Percentiles rank a stretch among this genome's conserved stretches.
phyloP scores from a whole-genome alignment of 2,888 invertebrate species.

The Gisinianus flammeolus region DNA sequence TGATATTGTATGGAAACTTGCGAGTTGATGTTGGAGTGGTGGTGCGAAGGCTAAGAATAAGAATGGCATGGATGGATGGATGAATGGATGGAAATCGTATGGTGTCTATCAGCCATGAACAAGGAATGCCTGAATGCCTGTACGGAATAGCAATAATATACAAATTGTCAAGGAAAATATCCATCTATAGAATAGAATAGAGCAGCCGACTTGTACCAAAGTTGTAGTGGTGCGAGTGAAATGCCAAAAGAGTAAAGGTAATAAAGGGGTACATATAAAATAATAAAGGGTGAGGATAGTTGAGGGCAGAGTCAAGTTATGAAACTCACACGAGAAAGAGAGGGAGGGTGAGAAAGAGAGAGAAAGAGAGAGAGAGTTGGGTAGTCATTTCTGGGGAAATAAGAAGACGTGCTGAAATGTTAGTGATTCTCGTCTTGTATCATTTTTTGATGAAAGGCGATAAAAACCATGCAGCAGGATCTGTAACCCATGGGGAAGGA shows the following conservation, averaged over 20 bases:
- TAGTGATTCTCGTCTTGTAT: conserved; percentile 52
- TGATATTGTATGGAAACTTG: too few species aligned
- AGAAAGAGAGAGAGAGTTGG: neutral
- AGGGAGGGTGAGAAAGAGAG: neutral
- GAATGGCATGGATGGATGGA: too few species aligned
- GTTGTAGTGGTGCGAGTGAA: conserved; percentile 1
- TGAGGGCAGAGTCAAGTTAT: conserved; percentile 17
- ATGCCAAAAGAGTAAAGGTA: conserved; percentile 21
- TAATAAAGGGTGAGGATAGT: conserved; percentile 48
- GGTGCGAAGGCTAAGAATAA: too few species aligned
- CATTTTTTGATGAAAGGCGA: conserved; percentile 54
- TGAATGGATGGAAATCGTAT: too few species aligned
- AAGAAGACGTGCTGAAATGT: conserved; percentile 45
- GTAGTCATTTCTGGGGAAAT: conserved; percentile 23
- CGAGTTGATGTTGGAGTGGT: too few species aligned
- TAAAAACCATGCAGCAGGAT: conserved; percentile 42
- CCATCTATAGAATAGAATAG: too few species aligned
- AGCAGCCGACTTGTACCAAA: too few species aligned
- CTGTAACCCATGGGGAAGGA: conserved; percentile 17
- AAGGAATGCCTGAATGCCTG: neutral
- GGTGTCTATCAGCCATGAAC: too few species aligned
- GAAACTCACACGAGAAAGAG: conserved; percentile 14
- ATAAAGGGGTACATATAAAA: conserved; percentile 49
- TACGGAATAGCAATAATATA: neutral
- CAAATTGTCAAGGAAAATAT: neutral